Percentiles rank a stretch among this genome's conserved stretches.
These are phyloP conservation scores for Leucania comma DNA, from an alignment of 2,888 invertebrate genomes.

Conservation along the genomic window DNA sequence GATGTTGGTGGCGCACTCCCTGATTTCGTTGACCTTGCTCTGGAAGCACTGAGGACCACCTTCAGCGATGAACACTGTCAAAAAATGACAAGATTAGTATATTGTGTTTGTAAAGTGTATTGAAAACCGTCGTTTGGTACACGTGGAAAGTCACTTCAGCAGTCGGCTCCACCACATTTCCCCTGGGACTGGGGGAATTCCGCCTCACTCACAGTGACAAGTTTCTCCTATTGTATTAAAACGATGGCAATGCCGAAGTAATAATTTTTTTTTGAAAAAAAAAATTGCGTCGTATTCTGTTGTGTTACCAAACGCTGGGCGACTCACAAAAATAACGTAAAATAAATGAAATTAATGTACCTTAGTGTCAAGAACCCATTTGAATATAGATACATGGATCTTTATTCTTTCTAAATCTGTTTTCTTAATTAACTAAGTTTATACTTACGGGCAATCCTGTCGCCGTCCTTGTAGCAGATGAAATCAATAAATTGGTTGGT, in stretches of 20 bases:
- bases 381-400: neutral
- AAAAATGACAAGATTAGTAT: neutral
- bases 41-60: constrained; percentile 94
- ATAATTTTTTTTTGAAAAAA: neutral
- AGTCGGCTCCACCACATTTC: too few relatives aligned
- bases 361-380: too few relatives aligned
- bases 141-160: too few relatives aligned
- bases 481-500: constrained; percentile 93
- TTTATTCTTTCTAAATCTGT: neutral
- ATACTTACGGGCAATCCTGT: constrained; percentile 93
- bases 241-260: neutral
- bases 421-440: neutral
- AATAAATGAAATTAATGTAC: neutral
- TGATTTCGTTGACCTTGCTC: constrained; percentile 90
- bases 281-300: neutral
- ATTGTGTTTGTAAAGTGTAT: too few relatives aligned
- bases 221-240: too few relatives aligned
- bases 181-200: too few relatives aligned
- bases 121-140: too few relatives aligned
- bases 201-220: too few relatives aligned
- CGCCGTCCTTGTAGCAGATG: constrained; percentile 95
- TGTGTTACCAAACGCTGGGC: neutral
- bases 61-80: constrained; percentile 91
- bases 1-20: constrained; percentile 89
- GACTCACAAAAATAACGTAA: too few relatives aligned